Base-by-base conservation (phyloP, 1,140 invertebrate species). In the Sitobion miscanthi region DNA sequence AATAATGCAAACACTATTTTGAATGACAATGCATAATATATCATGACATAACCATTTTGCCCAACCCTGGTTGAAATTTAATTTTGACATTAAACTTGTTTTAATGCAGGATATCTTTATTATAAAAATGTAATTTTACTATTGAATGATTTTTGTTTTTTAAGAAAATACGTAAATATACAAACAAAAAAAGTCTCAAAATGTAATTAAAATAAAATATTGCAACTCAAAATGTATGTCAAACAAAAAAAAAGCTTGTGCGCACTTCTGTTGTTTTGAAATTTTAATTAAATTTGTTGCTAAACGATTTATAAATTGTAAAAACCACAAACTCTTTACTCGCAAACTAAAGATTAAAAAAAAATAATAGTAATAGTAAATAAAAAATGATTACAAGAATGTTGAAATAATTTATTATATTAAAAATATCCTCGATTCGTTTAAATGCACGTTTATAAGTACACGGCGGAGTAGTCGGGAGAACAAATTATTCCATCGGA, bases 211-310 rank as follows among this genome's bases (percentile, higher is more conserved):
- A 52, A 52, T 88, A 52, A n/a, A 88, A 49, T 88, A 88, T 88
- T 21, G 4, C 17, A 49, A 6, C 9, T 38, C 30, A n/a, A 87
- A 49, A 47, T 49, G 30, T n/a, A n/a, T 47, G 86, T 69, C 30
- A 69, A 69, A 30, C 47, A 49, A 88, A 47, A 62, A 35, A 87
- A 49, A 88, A 25, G 83, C 8, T 85, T 45, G 7, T 42, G 38
- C 14, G 9, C 45, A 14, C 25, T 35, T n/a, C 30, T 11, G n/a
- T 49, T 9, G 45, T 88, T 88, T 52, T n/a, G 17, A 47, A 35
- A 49, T 88, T 88, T 88, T 49, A 88, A 88, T 88, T 49, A n/a
- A 88, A 88, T 88, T 88, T 88, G 17, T 49, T 47, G 30, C 4
- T 20, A 11, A 88, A 88, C 47, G 86, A 21, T 88, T 30, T 21